Percentiles rank a stretch among this genome's conserved stretches.
phyloP scores from a whole-genome alignment of 2,797 vertebrate species.

The Trichosurus vulpecula region DNA sequence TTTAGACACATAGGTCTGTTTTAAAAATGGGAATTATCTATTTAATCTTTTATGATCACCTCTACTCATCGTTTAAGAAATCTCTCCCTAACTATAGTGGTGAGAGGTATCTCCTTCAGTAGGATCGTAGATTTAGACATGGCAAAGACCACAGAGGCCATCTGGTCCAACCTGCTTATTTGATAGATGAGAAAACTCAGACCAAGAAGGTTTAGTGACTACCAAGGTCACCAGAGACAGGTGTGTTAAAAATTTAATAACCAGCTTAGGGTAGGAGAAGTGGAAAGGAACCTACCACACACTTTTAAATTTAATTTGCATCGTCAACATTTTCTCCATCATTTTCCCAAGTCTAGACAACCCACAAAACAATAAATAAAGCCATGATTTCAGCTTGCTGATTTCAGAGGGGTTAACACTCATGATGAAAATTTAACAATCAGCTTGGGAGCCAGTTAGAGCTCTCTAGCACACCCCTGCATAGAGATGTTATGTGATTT shows the following conservation, averaged over 20 bases:
- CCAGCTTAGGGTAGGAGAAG: too few relatives aligned
- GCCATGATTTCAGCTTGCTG: too few relatives aligned
- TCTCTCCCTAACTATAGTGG: neutral
- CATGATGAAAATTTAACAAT: too few relatives aligned
- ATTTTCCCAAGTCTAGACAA: too few relatives aligned
- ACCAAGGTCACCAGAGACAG: too few relatives aligned
- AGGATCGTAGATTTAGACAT: neutral
- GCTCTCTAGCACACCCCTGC: neutral
- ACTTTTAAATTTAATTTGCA: too few relatives aligned
- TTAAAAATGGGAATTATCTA: neutral
- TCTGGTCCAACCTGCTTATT: neutral
- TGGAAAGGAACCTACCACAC: too few relatives aligned
- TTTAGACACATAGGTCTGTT: neutral
- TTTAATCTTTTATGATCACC: neutral
- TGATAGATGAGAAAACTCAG: neutral
- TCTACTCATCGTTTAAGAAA: neutral
- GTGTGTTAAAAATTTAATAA: too few relatives aligned
- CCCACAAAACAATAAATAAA: too few relatives aligned
- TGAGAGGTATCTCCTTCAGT: neutral
- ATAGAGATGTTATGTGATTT: neutral
- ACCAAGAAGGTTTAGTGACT: too few relatives aligned
- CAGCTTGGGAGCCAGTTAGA: neutral
- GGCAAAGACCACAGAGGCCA: neutral
- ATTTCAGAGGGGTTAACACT: too few relatives aligned
- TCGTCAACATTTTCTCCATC: too few relatives aligned